Evolutionary conservation across 2,113 vertebrate genomes (phyloP), one percentile per base, ranked within the genome.

Genomic region (Pelusios castaneus): DNA sequence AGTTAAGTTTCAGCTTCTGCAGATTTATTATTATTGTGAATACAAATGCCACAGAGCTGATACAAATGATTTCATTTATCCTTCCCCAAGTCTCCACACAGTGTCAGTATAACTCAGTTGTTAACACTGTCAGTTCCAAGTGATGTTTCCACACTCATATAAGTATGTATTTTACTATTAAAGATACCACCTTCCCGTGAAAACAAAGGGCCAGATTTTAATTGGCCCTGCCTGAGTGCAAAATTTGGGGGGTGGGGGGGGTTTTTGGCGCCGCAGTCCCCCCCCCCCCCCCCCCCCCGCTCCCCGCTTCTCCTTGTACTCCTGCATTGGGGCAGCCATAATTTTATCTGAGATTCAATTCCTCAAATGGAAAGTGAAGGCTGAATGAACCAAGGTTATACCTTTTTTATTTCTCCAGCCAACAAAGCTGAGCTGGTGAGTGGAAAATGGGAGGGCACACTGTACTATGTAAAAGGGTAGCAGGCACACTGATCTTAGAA

Each of bases 21-120:
- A 10, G 56, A 78, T 56, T 82, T 79, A 31, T 19, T 45, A n/a
- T 43, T 89, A 51, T 6, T 78, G 49, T 3, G 1, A 27, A 38
- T 82, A 82, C 58, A 78, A 58, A 49, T 55, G 41, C 52, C 70
- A 34, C 43, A 51, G 90, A 85, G 14, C 89, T 86, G 16, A 58
- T 89, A 34, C 85, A 88, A 82, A 91, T 14, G 2, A 87, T 29
- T 63, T 89, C 83, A 81, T 75, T 75, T 85, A n/a, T 52, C 24
- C 79, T 89, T 97, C 82, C 89, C 80, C 21, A 9, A 81, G 83
- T 93, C 82, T 95, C 91, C 92, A 96, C 96, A 86, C 80, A 89
- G 96, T 95, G 96, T 97, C 97, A 97, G 84, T 97, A 90, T 94
- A 96, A 92, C 90, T 86, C 96, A 93, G 94, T 81, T 91, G 52